Evolutionary conservation across 2,888 invertebrate genomes (phyloP).

Genomic region (Plagiodera versicolora): DNA sequence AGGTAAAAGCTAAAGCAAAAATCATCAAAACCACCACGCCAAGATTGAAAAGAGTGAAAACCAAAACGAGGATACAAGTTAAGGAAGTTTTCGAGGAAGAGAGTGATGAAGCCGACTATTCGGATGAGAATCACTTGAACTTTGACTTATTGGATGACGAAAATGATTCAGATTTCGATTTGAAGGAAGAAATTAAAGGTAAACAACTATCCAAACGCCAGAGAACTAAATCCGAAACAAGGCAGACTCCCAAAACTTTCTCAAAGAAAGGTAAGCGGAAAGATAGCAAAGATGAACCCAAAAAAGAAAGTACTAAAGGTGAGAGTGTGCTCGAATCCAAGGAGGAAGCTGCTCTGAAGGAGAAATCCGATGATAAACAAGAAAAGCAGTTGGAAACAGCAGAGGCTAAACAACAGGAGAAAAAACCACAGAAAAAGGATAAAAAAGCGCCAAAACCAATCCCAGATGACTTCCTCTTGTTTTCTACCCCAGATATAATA

Average conservation of each 20-base stretch:
- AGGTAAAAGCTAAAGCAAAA: conserved; percentile 21
- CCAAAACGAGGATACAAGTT: conserved; percentile 22
- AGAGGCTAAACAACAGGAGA: conserved; percentile 41
- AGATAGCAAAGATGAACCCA: conserved; percentile 13
- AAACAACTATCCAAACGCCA: conserved; percentile 40
- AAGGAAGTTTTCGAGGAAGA: conserved; percentile 25
- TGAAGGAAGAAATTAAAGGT: conserved; percentile 40
- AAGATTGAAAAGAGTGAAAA: conserved; percentile 14
- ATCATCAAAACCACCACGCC: conserved; percentile 21
- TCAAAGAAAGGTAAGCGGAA: conserved; percentile 14
- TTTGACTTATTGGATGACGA: conserved; percentile 49
- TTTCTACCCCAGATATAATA: conserved; percentile 79
- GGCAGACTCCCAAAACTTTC: conserved; percentile 4
- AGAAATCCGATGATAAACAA: conserved; percentile 31
- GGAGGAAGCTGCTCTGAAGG: conserved; percentile 32
- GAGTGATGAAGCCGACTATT: conserved; percentile 53
- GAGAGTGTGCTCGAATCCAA: conserved; percentile 20
- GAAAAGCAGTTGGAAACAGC: conserved; percentile 53
- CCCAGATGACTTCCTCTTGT: conserved; percentile 69
- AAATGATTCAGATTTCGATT: conserved; percentile 59
- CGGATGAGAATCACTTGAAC: conserved; percentile 53
- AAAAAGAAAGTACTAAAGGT: conserved; percentile 18
- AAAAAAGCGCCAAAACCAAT: conserved; percentile 58
- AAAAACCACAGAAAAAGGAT: conserved; percentile 49
- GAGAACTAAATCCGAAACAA: conserved; percentile 35